Evolutionary conservation across 2,113 vertebrate species (phyloP).

Genomic region (Callipepla californica): DNA sequence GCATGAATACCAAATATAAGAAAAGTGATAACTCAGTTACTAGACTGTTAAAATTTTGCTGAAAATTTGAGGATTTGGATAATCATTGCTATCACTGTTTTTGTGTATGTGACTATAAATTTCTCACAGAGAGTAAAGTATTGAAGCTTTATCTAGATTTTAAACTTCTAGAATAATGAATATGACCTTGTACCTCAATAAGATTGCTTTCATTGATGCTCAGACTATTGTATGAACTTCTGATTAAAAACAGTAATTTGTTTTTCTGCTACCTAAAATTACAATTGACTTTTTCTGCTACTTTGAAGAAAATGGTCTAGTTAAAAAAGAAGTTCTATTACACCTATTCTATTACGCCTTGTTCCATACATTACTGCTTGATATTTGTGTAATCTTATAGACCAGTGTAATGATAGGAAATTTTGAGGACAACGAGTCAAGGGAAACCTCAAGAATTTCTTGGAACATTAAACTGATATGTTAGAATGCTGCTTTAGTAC

Average conservation of each 20-base stretch:
- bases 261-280: neutral
- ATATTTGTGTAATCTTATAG: neutral
- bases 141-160: neutral
- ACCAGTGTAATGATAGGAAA: neutral
- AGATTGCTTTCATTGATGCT: neutral
- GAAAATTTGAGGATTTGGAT: neutral
- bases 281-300: neutral
- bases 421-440: neutral
- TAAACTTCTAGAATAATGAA: neutral
- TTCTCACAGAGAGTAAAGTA: neutral
- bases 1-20: neutral
- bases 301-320: neutral
- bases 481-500: neutral
- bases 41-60: neutral
- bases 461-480: neutral
- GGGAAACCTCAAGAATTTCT: neutral
- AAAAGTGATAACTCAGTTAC: neutral
- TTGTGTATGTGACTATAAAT: rapidly evolving
- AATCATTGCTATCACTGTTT: neutral
- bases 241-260: neutral
- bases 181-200: neutral
- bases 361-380: neutral
- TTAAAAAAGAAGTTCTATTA: neutral
- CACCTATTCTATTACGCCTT: too few relatives aligned
- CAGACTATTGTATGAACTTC: neutral